A percentile compares a stretch with the other conserved stretches of the same genome.
These are phyloP conservation scores for Drosophila neonasuta DNA, from an alignment of 2,888 invertebrate genomes.

Conservation along the genomic window DNA sequence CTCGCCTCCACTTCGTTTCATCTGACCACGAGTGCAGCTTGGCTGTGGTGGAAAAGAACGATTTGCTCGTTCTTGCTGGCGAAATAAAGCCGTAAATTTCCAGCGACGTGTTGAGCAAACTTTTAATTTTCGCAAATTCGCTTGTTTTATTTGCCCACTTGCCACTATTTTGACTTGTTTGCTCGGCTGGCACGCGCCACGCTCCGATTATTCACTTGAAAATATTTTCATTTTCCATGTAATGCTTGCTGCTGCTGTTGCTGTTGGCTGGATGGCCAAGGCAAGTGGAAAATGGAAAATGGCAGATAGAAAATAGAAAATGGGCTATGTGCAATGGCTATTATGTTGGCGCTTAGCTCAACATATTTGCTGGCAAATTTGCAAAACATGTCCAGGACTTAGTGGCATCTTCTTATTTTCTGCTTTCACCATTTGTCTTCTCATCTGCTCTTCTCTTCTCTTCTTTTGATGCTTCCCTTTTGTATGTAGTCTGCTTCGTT, in stretches of 20 bases:
- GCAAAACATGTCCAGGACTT: constrained; percentile 58
- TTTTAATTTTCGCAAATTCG: constrained; percentile 65
- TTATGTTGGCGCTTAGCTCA: constrained; percentile 45
- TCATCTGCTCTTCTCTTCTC: background rate
- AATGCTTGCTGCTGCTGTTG: constrained; percentile 8
- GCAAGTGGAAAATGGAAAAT: constrained; percentile 13
- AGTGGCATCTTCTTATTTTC: constrained; percentile 20
- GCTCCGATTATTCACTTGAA: constrained; percentile 56
- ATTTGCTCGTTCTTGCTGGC: constrained; percentile 17
- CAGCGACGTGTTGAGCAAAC: constrained; percentile 61
- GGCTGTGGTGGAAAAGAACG: constrained; percentile 12
- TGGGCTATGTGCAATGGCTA: constrained; percentile 21
- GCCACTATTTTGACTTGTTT: constrained; percentile 59
- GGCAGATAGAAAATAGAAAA: constrained; percentile 6
- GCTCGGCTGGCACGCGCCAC: constrained; percentile 50
- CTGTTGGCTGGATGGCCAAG: background rate
- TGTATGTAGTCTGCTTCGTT: background rate
- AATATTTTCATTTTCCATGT: constrained; percentile 46
- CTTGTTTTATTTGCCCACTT: constrained; percentile 61
- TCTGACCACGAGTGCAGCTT: constrained; percentile 30
- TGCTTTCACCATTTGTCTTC: background rate
- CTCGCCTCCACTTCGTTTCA: background rate
- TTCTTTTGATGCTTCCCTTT: background rate
- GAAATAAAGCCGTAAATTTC: constrained; percentile 56
- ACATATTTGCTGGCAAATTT: constrained; percentile 66